A percentile compares a stretch with the other conserved stretches of the same genome.
Conservation (phyloP, 2,888 invertebrate genomes). For the Megalurothrips usitatus region DNA sequence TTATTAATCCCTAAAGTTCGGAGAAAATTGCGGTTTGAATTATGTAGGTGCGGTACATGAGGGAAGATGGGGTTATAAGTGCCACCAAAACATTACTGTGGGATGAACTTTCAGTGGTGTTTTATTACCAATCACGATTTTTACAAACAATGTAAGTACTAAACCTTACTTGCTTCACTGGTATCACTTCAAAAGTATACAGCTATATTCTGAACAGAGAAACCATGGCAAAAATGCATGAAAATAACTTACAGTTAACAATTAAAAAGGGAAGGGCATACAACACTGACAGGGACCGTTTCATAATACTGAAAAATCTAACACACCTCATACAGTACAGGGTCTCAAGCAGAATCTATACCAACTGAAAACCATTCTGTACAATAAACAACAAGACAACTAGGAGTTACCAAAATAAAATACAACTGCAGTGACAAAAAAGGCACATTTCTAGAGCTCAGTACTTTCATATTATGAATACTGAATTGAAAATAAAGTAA, state of each 20-base stretch:
- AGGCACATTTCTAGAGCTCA: not conserved
- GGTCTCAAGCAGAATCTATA: not conserved
- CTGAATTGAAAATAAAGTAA: not conserved
- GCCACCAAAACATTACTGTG: too few species aligned
- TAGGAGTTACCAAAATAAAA: not conserved
- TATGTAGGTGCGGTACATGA: too few species aligned
- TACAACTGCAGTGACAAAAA: not conserved
- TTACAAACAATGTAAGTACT: not conserved
- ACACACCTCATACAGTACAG: not conserved
- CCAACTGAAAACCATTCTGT: not conserved
- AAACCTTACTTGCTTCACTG: not conserved
- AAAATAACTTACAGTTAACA: not conserved
- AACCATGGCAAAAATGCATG: not conserved
- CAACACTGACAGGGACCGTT: not conserved
- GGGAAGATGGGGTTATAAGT: too few species aligned
- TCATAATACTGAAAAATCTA: not conserved
- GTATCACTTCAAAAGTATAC: too few species aligned
- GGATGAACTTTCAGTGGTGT: too few species aligned
- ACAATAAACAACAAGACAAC: not conserved
- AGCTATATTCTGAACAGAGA: not conserved
- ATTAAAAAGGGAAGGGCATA: not conserved
- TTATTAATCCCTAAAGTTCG: too few species aligned
- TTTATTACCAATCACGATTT: not conserved
- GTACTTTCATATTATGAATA: not conserved
- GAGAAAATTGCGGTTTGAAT: too few species aligned